Evolutionary conservation across 2,797 vertebrate genomes (phyloP).

Genomic region (Aldrovandia affinis): DNA sequence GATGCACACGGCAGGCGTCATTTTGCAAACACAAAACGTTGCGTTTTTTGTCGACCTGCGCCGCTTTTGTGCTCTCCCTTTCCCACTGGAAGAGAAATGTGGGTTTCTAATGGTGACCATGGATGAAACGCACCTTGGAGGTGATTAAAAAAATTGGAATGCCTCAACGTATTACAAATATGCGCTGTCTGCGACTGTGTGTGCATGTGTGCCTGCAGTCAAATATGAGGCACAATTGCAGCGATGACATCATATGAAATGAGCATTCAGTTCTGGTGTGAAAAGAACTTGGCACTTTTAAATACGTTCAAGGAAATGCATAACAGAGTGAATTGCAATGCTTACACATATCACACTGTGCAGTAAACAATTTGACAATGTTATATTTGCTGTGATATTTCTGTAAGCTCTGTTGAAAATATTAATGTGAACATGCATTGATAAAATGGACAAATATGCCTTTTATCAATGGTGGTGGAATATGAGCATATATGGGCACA

Average conservation of each 20-base stretch:
- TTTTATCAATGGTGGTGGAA: background rate
- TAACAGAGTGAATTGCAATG: background rate
- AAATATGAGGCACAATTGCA: background rate
- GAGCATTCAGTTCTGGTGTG: background rate
- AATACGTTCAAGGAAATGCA: background rate
- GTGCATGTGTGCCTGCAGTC: background rate
- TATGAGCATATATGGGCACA: background rate
- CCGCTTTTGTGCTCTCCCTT: background rate
- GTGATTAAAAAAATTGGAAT: background rate
- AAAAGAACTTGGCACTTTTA: background rate
- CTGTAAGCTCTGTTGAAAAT: too few relatives aligned
- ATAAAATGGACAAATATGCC: background rate
- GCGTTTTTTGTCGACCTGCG: background rate
- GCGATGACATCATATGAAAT: background rate
- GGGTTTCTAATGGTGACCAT: background rate
- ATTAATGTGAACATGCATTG: background rate
- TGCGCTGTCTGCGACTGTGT: background rate
- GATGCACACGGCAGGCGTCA: background rate
- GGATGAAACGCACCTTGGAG: background rate
- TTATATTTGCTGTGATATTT: too few relatives aligned
- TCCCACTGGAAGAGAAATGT: background rate
- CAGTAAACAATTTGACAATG: background rate
- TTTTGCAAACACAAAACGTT: slow-evolving; percentile 1
- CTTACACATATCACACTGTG: too few relatives aligned
- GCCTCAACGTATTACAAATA: background rate